Base-by-base conservation (phyloP, 2,888 invertebrate species). In the Drosophila helvetica region DNA sequence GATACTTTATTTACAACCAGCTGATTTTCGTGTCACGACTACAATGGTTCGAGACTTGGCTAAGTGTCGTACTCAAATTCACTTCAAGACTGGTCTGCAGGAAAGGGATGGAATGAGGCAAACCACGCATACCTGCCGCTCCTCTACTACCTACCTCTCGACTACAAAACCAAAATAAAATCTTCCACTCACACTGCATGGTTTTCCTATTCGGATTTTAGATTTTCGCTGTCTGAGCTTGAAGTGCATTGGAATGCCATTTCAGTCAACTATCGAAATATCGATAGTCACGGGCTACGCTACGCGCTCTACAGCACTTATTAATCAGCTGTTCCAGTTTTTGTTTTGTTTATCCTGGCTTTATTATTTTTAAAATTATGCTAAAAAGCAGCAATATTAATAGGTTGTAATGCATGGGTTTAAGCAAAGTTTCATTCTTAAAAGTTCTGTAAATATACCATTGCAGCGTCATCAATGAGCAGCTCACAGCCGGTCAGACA, bases 301-400 rank as follows among this genome's bases (percentile, higher is more conserved):
- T 33, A 2, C 33, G 15, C 17, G 17, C 9, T 52, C 59, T 15
- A 25, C 19, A 64, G 27, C 64, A 54, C 56, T 18, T 18, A 19
- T 2, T 2, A 33, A 42, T 57, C 67, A 67, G 67, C 67, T 67
- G 67, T 15, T 53, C 12, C 22, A 8, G 1, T 3, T 12, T 33
- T 56, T 61, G 59, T 69, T 63, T 66, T 45, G 17, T 52, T 67
- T 72, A 42, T 55, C 17, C 2, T 27, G 2, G 0, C 3, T 15
- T 53, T 52, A 27, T 46, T 45, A n/a, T 43, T 54, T 55, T 60
- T 60, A 22, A 62, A 74, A 62, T 38, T 48, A 90, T 90, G 90
- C 73, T 90, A 15, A 87, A 78, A 76, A 90, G 89, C 63, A 90
- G 90, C 66, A 89, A 90, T 64, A 77, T 87, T 1, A 75, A 87